Conservation (phyloP, 2,888 invertebrate species). For the Macrosoma leucophasiata region DNA sequence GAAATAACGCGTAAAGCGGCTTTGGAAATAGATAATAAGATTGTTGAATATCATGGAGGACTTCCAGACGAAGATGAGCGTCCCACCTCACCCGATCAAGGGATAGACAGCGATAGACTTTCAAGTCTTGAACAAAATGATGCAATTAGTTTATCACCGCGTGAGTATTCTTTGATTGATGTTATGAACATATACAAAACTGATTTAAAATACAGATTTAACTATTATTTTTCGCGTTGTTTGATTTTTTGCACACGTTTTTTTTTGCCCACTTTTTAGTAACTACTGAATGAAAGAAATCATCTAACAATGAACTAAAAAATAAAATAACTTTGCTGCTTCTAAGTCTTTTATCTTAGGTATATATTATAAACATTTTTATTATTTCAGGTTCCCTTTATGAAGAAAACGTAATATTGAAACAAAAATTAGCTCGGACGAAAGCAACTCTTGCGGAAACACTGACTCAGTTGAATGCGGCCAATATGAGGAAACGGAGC, state of each 20-base stretch:
- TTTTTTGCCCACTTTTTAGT: too few species aligned
- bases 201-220: too few species aligned
- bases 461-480: conserved; percentile 81
- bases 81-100: conserved; percentile 87
- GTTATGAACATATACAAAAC: too few species aligned
- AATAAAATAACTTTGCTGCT: too few species aligned
- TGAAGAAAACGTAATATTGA: conserved; percentile 82
- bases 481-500: conserved; percentile 87
- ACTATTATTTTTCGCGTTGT: too few species aligned
- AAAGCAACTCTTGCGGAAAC: conserved; percentile 86
- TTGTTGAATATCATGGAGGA: conserved; percentile 43
- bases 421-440: conserved; percentile 81
- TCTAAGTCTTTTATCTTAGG: too few species aligned
- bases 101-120: conserved; percentile 89
- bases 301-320: too few species aligned
- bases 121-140: conserved; percentile 78
- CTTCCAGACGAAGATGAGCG: conserved; percentile 56
- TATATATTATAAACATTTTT: neutral
- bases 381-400: conserved; percentile 50
- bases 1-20: conserved; percentile 63
- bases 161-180: too few species aligned
- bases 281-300: too few species aligned
- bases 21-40: conserved; percentile 42
- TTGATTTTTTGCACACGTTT: too few species aligned
- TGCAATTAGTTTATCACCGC: conserved; percentile 56